Conservation (phyloP, 2,113 vertebrate species). For the Beaufortia kweichowensis region DNA sequence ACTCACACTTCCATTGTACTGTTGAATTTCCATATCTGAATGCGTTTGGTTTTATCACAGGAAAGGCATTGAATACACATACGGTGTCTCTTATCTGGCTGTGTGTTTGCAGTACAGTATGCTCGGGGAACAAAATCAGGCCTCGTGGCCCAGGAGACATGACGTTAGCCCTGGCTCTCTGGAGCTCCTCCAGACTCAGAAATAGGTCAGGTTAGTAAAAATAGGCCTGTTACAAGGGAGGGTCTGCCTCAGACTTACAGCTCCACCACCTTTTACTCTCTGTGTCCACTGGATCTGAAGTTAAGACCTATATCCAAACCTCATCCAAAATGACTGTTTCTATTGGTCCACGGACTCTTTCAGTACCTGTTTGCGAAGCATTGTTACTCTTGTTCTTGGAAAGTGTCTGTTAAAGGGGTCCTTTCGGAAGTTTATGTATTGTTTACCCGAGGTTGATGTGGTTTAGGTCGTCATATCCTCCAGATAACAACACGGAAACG, state of each 20-base stretch:
- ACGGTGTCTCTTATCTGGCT: neutral
- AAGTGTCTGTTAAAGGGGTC: conserved; percentile 4
- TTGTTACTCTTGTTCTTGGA: conserved; percentile 11
- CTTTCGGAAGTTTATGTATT: conserved; percentile 19
- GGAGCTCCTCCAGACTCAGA: conserved; percentile 41
- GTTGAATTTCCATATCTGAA: neutral
- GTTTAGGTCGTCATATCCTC: neutral
- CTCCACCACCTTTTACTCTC: neutral
- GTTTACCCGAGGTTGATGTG: conserved; percentile 20
- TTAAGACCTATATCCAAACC: neutral
- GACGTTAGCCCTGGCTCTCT: conserved; percentile 38
- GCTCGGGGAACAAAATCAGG: conserved; percentile 30
- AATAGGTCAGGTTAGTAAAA: conserved; percentile 55
- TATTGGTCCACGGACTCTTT: neutral
- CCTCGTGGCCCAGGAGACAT: conserved; percentile 44
- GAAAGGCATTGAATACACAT: neutral
- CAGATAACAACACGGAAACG: neutral
- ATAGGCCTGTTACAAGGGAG: conserved; percentile 21
- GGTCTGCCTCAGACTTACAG: neutral
- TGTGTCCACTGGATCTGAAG: neutral
- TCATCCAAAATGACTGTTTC: neutral
- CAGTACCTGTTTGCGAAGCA: neutral
- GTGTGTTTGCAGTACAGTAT: neutral
- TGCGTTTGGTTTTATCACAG: conserved; percentile 12
- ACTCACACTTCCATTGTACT: too few species aligned